Conservation (phyloP, 2,113 vertebrate species). For the Muscicapa adusta region DNA sequence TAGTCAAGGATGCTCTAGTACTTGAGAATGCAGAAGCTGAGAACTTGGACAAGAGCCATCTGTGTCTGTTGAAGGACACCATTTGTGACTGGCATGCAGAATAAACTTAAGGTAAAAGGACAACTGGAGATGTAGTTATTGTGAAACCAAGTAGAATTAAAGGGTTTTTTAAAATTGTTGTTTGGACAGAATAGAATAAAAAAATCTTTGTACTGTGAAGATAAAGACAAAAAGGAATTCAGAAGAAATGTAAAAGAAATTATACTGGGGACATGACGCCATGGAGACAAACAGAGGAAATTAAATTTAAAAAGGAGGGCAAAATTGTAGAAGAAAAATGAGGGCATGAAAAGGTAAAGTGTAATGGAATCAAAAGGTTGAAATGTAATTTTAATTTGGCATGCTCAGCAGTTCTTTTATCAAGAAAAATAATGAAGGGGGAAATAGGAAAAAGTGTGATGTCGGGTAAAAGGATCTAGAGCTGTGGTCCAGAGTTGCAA, state of each 20-base stretch:
- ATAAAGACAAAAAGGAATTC: neutral
- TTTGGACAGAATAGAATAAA: neutral
- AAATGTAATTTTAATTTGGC: neutral
- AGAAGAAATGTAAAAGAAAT: neutral
- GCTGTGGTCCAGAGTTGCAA: neutral
- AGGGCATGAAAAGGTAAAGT: neutral
- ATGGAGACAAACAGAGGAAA: neutral
- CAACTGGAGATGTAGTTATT: neutral
- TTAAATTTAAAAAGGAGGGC: neutral
- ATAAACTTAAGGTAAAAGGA: neutral
- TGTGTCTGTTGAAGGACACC: neutral
- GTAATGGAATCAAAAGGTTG: neutral
- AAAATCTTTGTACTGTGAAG: neutral
- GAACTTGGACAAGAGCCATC: neutral
- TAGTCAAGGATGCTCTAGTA: neutral
- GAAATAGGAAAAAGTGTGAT: neutral
- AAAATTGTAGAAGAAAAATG: neutral
- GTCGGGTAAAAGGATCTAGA: neutral
- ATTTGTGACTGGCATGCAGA: neutral
- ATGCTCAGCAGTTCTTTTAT: neutral
- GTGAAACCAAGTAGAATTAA: neutral
- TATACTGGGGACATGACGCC: neutral
- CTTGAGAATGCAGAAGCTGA: neutral
- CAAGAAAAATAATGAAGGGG: neutral
- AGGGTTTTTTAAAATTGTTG: fast-evolving